phyloP scores from a whole-genome alignment of 2,113 vertebrate species.

The Mesoclemmys tuberculata region DNA sequence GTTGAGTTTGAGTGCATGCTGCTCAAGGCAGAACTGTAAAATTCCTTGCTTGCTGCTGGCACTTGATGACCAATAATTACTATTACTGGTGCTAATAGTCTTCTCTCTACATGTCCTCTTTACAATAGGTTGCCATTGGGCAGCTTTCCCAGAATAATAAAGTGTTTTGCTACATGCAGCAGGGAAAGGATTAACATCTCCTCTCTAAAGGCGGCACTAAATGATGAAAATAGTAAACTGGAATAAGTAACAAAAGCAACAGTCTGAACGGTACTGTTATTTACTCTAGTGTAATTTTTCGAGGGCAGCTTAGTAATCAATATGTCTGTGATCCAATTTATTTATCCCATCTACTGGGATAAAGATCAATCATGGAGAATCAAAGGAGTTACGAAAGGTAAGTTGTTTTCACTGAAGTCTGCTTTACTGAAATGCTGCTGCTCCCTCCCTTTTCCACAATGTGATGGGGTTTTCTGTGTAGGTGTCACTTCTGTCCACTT shows the following conservation, averaged over 20 bases:
- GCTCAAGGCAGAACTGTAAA: neutral
- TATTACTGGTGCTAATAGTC: neutral
- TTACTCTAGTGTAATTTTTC: neutral
- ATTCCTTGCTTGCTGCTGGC: neutral
- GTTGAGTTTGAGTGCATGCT: neutral
- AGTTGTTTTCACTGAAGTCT: neutral
- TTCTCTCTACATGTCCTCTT: neutral
- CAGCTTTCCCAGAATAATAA: neutral
- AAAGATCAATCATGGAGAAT: neutral
- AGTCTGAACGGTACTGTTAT: neutral
- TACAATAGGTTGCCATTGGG: neutral
- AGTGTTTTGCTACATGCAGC: neutral
- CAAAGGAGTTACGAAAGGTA: neutral
- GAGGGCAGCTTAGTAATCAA: neutral
- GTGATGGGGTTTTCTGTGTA: rapidly evolving
- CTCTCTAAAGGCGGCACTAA: neutral
- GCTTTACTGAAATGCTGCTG: neutral
- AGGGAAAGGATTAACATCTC: neutral
- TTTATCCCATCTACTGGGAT: neutral
- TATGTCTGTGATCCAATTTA: neutral
- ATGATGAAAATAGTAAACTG: neutral
- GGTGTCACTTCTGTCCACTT: neutral
- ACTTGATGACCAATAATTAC: neutral
- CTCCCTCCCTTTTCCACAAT: neutral
- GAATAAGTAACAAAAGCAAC: neutral